These are phyloP conservation scores for Drosophila atripex DNA, from an alignment of 2,888 invertebrate species.

Conservation along the genomic window DNA sequence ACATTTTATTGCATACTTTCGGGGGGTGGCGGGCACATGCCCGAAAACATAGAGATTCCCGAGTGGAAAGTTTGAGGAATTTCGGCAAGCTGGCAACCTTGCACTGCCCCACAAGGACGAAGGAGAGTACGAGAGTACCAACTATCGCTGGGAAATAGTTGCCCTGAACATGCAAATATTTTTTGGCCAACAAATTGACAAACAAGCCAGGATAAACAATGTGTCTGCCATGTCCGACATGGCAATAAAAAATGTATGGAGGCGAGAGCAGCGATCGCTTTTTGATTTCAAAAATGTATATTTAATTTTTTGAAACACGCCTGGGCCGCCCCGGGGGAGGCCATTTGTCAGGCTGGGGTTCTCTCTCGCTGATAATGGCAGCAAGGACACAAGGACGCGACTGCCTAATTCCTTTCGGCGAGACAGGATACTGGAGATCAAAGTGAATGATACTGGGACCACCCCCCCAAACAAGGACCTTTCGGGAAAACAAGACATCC, in stretches of 20 bases:
- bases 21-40: no score
- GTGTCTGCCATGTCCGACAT: not conserved
- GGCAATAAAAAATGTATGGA: no score
- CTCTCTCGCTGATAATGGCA: not conserved
- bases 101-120: no score
- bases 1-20: constrained; percentile 5
- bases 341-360: no score
- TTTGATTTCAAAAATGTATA: no score
- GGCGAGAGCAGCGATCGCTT: no score
- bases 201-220: constrained; percentile 14
- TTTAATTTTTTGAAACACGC: no score
- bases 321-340: no score
- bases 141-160: no score
- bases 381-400: constrained; percentile 22
- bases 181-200: constrained; percentile 51
- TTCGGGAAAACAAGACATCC: not conserved
- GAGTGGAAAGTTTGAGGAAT: constrained; percentile 6
- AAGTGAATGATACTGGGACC: constrained; percentile 65
- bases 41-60: constrained; percentile 7
- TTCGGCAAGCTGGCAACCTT: not conserved
- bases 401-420: constrained; percentile 1
- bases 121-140: no score
- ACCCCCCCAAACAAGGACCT: constrained; percentile 42
- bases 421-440: constrained; percentile 64
- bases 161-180: constrained; percentile 22